Evolutionary conservation across 2,113 vertebrate species (phyloP), one percentile per base, ranked within the genome.

Genomic region (Poeciliopsis occidentalis): DNA sequence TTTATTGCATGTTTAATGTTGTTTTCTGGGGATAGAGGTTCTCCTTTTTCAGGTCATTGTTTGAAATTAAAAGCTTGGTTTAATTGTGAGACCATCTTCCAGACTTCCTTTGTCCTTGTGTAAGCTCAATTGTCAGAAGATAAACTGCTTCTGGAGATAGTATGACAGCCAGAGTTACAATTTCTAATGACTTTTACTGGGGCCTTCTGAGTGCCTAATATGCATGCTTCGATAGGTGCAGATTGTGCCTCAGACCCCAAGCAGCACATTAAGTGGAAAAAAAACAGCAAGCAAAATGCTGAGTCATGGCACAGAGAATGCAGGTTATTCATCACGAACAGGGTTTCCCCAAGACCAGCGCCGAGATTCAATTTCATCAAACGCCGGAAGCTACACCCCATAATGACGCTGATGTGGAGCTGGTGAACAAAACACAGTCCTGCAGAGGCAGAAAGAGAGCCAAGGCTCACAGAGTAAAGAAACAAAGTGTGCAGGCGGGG

Each of bases 401-500:
- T 73, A 79, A 69, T 39, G 31, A 67, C 54, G n/a, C 67, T 64
- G 66, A 8, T 24, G 37, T 26, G 31, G 29, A 12, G 26, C 44
- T 34, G 11, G 47, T 64, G 24, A 80, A 66, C 75, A 29, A 39
- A 84, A 30, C 71, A 62, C 5, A 63, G 67, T 47, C 54, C 27
- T 64, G 72, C 37, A 30, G n/a, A 37, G 64, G 67, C 37, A 70
- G 57, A 63, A 37, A 67, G 19, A 67, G 54, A 75, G 61, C 8
- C n/a, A 64, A 73, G 67, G 60, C 65, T 44, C 4, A 47, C 44
- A 47, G 44, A 51, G 67, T 73, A 61, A 31, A 71, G 75, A 89
- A 79, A 66, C 26, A 60, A 80, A 79, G 74, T 75, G 78, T 32
- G 80, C 86, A 90, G 87, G 86, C 86, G 87, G 89, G 73, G 84